These are phyloP conservation scores for Lasius platythorax DNA, from an alignment of 2,888 invertebrate genomes.

Conservation along the genomic window DNA sequence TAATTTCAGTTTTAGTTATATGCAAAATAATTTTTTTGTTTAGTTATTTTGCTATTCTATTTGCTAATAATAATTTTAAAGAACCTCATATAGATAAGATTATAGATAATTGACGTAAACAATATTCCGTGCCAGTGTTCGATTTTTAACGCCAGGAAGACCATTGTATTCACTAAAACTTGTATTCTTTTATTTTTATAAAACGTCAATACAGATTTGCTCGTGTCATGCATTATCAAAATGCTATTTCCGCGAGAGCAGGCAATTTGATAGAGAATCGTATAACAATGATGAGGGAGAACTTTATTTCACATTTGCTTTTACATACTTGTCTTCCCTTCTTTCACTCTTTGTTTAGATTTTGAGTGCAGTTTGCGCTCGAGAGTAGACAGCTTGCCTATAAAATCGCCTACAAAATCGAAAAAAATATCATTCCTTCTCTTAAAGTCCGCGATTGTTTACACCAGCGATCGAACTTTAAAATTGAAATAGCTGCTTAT, in stretches of 20 bases:
- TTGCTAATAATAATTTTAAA: constrained; percentile 6
- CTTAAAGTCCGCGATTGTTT: constrained; percentile 17
- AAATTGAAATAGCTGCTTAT: not conserved
- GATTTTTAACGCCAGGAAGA: constrained; percentile 41
- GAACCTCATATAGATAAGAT: constrained; percentile 63
- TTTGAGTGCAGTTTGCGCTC: constrained; percentile 83
- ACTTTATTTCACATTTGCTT: constrained; percentile 68
- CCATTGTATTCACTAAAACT: constrained; percentile 27
- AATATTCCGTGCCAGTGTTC: constrained; percentile 47
- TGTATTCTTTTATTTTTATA: constrained; percentile 30
- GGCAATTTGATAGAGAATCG: constrained; percentile 63
- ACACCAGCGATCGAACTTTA: not conserved
- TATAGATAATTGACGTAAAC: constrained; percentile 34
- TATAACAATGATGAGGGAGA: constrained; percentile 66
- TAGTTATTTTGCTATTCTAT: not conserved
- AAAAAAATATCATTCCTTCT: constrained; percentile 69
- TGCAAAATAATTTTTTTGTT: not conserved
- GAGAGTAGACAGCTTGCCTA: constrained; percentile 83
- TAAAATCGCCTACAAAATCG: constrained; percentile 83
- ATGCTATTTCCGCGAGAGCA: constrained; percentile 59
- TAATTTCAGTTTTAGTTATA: not conserved
- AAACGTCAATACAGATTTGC: constrained; percentile 30
- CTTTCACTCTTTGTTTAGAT: constrained; percentile 82
- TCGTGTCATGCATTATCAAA: constrained; percentile 75
- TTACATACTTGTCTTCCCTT: constrained; percentile 84